Evolutionary conservation across 2,113 vertebrate genomes (phyloP).

Genomic region (Fregetta grallaria): DNA sequence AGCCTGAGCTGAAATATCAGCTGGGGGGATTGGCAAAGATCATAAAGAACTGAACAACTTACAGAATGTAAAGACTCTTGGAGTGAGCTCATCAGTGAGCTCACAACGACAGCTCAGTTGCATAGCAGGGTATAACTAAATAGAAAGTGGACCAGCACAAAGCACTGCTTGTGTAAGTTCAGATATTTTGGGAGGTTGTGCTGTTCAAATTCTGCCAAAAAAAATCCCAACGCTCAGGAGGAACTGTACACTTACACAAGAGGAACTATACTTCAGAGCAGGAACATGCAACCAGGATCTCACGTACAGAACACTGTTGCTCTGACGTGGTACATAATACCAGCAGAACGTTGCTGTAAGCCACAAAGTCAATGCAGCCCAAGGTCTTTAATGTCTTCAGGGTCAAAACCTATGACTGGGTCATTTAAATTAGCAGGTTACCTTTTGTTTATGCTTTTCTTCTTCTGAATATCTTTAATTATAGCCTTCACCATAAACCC

Average conservation of each 20-base stretch:
- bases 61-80: not conserved
- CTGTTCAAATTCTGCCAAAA: not conserved
- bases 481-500: not conserved
- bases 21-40: not conserved
- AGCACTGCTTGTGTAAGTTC: not conserved
- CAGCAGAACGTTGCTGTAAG: not conserved
- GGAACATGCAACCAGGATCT: not conserved
- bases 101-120: not conserved
- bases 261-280: not conserved
- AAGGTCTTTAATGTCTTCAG: not conserved
- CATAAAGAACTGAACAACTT: not conserved
- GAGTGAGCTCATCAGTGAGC: not conserved
- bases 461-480: not conserved
- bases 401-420: not conserved
- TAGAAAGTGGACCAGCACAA: not conserved
- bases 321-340: not conserved
- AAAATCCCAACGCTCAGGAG: not conserved
- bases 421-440: constrained; percentile 1
- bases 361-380: not conserved
- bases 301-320: not conserved
- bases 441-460: not conserved
- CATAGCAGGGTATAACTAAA: not conserved
- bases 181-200: not conserved
- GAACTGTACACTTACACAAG: not conserved
- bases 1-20: not conserved